Evolutionary conservation across 2,888 invertebrate genomes (phyloP).

Genomic region (Linhomoeus sp.): DNA sequence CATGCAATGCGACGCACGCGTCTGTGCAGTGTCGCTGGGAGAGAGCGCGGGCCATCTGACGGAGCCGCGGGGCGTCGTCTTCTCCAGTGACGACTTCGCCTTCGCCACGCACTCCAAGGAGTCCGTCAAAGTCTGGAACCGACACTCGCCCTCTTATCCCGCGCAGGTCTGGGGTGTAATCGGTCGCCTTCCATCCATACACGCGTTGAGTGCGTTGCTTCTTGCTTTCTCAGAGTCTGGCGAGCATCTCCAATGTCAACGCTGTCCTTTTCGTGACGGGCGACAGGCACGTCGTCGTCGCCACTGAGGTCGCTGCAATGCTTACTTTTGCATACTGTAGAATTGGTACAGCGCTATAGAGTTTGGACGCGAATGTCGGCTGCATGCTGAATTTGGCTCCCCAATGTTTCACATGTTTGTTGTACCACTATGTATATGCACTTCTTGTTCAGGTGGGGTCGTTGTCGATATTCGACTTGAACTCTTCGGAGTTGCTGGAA

Average conservation of each 20-base stretch:
- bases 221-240: too few relatives aligned
- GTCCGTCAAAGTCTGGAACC: constrained; percentile 75
- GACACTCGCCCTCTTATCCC: constrained; percentile 8
- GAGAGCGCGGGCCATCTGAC: constrained; percentile 68
- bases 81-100: constrained; percentile 73
- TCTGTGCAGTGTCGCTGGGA: constrained; percentile 33
- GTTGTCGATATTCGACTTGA: constrained; percentile 61
- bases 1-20: too few relatives aligned
- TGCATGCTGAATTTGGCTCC: too few relatives aligned
- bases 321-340: too few relatives aligned
- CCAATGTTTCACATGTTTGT: too few relatives aligned
- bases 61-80: constrained; percentile 62
- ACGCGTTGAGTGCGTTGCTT: too few relatives aligned
- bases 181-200: too few relatives aligned
- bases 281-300: constrained; percentile 70
- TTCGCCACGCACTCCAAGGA: constrained; percentile 61
- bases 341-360: constrained; percentile 5
- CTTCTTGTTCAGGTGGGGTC: too few relatives aligned
- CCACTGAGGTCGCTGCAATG: constrained; percentile 54
- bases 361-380: too few relatives aligned
- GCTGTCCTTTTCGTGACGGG: constrained; percentile 67
- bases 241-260: too few relatives aligned
- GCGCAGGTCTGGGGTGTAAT: too few relatives aligned
- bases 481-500: constrained; percentile 57
- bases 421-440: too few relatives aligned